Evolutionary conservation across 2,888 invertebrate species (phyloP), one percentile per base, ranked within the genome.

Genomic region (Allygus modestus): DNA sequence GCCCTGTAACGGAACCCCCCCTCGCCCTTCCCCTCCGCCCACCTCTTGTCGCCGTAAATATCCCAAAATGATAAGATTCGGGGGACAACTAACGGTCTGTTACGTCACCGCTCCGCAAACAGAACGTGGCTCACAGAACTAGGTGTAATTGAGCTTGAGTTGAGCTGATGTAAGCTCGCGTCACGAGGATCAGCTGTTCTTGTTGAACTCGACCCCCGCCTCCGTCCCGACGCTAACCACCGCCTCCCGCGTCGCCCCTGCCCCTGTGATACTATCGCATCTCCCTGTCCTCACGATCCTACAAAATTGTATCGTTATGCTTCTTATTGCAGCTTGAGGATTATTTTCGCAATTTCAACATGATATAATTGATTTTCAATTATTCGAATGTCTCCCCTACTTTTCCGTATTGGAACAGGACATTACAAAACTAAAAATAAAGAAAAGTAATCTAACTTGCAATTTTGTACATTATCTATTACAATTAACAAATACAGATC

Each of bases 61-160:
- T 65, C 65, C 26, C 28, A 65, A 65, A 65, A 65, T 31, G 65
- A 65, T 65, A 65, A 65, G 65, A 65, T 31, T 65, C 65, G 65
- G 65, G 31, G 65, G 65, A 65, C 65, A 65, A 65, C 65, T 65
- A 65, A 65, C 65, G 65, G 65, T 65, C 15, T 11, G 28, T 65
- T 65, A 15, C 65, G 65, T 65, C 28, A 65, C 65, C 28, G 26
- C 28, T 65, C 65, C 31, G 15, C 65, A 23, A 51, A 51, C 51
- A 37, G 37, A 37, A 12, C 7, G 46, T 17, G 20, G 54, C 54
- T 15, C 58, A 17, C 51, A 4, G n/a, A 51, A 5, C n/a, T 11
- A 37, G 7, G 23, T 5, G 58, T 23, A 23, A 58, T 58, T 58
- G 58, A 23, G 58, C 58, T 58, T 1, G 12, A 9, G 58, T 23